Evolutionary conservation across 2,888 invertebrate genomes (phyloP).

Genomic region (Rhagonycha lutea): DNA sequence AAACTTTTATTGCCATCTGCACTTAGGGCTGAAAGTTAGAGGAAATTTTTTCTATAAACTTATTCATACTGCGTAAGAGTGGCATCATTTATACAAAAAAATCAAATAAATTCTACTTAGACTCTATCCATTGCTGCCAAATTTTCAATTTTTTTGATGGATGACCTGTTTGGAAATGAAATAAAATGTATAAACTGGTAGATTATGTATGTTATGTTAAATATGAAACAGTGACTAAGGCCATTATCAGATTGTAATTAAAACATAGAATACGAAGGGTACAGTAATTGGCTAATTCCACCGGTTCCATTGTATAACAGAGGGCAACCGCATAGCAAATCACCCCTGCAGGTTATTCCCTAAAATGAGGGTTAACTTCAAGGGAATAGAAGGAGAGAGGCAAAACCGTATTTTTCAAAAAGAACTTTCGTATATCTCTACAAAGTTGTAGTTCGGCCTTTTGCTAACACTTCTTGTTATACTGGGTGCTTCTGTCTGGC

Average conservation of each 20-base stretch:
- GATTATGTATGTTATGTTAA: slow-evolving; percentile 7
- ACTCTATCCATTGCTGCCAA: no score
- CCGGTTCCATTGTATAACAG: slow-evolving; percentile 55
- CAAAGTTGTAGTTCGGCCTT: slow-evolving; percentile 14
- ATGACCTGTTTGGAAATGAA: not conserved
- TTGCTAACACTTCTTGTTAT: slow-evolving; percentile 1
- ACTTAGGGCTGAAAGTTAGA: not conserved
- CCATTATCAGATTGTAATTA: slow-evolving; percentile 56
- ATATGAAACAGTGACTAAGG: slow-evolving; percentile 38
- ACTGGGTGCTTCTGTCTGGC: slow-evolving; percentile 24
- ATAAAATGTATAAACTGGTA: slow-evolving; percentile 8
- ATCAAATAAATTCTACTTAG: no score
- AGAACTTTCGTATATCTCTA: slow-evolving; percentile 1
- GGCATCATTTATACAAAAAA: no score
- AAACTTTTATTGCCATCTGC: not conserved
- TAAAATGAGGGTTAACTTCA: slow-evolving; percentile 28
- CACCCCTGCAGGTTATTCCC: slow-evolving; percentile 43
- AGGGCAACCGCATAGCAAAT: slow-evolving; percentile 56
- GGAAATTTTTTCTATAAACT: not conserved
- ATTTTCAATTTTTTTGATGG: no score
- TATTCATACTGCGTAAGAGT: not conserved
- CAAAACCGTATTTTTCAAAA: slow-evolving; percentile 13
- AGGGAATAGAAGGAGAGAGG: slow-evolving; percentile 19
- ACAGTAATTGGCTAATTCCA: slow-evolving; percentile 56
- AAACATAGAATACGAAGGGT: slow-evolving; percentile 53